Base-by-base conservation (phyloP, 2,797 vertebrate genomes). In the Notolabrus celidotus region DNA sequence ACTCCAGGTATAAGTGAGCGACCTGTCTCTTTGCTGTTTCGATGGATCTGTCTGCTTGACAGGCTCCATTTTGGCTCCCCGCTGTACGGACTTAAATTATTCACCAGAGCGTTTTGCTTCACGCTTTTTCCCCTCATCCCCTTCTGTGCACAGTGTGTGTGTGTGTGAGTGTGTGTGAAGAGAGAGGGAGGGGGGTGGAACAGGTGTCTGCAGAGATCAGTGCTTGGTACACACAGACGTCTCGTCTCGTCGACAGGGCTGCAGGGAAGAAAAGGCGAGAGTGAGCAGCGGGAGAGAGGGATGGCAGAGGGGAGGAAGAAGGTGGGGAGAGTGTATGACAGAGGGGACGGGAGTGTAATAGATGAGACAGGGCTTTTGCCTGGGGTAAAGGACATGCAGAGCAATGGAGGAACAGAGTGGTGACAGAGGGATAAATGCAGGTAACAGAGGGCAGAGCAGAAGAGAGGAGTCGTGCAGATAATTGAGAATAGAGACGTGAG, bases 71-170 rank as follows among this genome's bases (percentile, higher is more conserved):
- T 93, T 90, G 85, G 76, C 77, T 83, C 79, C 84, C 86, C 49
- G 79, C 88, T 89, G 88, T 86, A 79, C 52, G 78, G 88, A 89
- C 83, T 89, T 94, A 81, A 93, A 93, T 93, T 92, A 94, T 94
- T 94, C 87, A 94, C 87, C 77, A 74, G 65, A 92, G 88, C 90
- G 56, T 92, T 94, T 93, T 92, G 91, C 91, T 87, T 85, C 83
- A 82, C 71, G 69, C 80, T 68, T 72, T 56, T 9, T 46, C 49
- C 67, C 75, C 61, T 38, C 77, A 78, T 77, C 77, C 72, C 50
- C 74, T 51, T 51, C 39, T 81, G 59, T 59, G 49, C 23, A 4
- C 49, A 1, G 41, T 45, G 19, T 66, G 25, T 25, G 63, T 63
- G 66, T 33, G 20, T 54, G 57, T 57, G 15, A 53, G 17, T 52